Evolutionary conservation across 2,797 vertebrate species (phyloP), one percentile per base, ranked within the genome.

Genomic region (Propithecus deckenii): DNA sequence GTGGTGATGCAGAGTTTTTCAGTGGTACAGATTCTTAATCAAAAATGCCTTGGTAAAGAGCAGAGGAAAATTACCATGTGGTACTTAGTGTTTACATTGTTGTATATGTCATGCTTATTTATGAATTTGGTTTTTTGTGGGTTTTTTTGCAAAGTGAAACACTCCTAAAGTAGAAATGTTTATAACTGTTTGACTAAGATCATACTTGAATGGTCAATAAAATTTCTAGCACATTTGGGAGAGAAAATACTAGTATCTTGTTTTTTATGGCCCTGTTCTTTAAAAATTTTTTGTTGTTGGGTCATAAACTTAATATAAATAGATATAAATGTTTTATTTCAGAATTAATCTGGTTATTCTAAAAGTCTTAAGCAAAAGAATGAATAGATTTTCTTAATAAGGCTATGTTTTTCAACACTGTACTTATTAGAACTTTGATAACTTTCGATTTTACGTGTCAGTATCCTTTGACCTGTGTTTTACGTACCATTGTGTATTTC

Each of bases 401-500:
- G 59, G 46, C 32, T 11, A 14, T 89, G 12, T 69, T 91, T 94
- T 87, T 76, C 52, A 84, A 7, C 80, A 43, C 72, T 95, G 48
- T 95, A 2, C 94, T 83, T 95, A 4, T 81, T 96, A 89, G 78
- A 88, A 83, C 95, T 95, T 81, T 87, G 85, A 18, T 96, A 41
- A 67, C 94, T 78, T 71, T 76, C 35, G 50, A 59, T 94, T 92
- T 95, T 92, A 52, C 52, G 88, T 97, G 86, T 48, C 48, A 59
- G 50, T 74, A 23, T 69, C 89, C 96, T 93, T 55, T 94, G 46
- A 95, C 88, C 96, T 88, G 61, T 98, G 97, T 98, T 98, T 97
- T 98, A 96, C 91, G 76, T 98, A 92, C 96, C 95, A 18, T 91
- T 98, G 96, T 98, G 89, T 98, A 95, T 99, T 97, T 99, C 89